Base-by-base conservation (phyloP, 1,140 invertebrate species). In the Pygmarrhopalites habei region DNA sequence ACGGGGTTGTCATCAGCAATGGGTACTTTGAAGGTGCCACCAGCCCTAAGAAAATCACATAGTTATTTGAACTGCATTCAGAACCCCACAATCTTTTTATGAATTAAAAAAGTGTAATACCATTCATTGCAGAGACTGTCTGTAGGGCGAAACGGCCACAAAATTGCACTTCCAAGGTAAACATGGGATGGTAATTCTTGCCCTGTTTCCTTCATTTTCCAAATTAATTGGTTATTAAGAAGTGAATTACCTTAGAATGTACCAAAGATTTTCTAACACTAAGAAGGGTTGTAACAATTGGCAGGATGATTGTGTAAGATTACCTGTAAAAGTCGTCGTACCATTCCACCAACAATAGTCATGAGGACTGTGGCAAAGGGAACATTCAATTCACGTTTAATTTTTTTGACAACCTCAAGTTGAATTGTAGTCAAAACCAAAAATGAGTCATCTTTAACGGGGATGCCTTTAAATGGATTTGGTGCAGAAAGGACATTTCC, bases 331-430 rank as follows among this genome's bases (percentile, higher is more conserved):
- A 55, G 23, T 21, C 21, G 5, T 14, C 51, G 26, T 21, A 28
- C 26, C 14, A 55, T 21, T 4, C 29, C 29, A 55, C 23, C 51
- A 32, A 55, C 51, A 7, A 55, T 28, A 5, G 25, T 32, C 51
- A 55, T 55, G 7, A 55, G 26, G 15, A 55, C 26, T 4, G 51
- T 29, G 3, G 23, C 51, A 55, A 55, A 55, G 7, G 51, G 51
- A 12, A 32, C 29, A 23, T 32, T 32, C 14, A 10, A 10, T 4
- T 15, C 23, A 4, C 15, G 26, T 32, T 55, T 55, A 55, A 55
- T 55, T 10, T 23, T 21, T 23, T 55, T 55, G 17, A 55, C 25
- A 4, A 28, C 29, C 29, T 28, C 29, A 10, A 55, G 26, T 28
- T 28, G 5, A 5, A 55, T 7, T 5, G 51, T 7, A 7, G 21